These are phyloP conservation scores for Sarcophaga subvicina DNA, from an alignment of 2,888 invertebrate genomes.

Conservation along the genomic window DNA sequence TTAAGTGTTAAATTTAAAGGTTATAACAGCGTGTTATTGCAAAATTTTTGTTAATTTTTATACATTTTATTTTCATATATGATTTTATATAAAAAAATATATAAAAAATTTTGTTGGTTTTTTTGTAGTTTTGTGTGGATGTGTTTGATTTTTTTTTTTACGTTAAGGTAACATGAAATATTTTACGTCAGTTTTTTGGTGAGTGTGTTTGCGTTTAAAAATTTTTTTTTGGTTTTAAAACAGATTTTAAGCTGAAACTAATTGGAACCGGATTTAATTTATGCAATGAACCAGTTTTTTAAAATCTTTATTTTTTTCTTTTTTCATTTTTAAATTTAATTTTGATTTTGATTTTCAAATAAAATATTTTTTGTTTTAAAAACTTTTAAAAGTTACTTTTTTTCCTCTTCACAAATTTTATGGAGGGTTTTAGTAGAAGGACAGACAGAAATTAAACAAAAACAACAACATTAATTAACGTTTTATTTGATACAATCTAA, in stretches of 20 bases:
- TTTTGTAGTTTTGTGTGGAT: neutral
- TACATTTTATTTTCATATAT: constrained; percentile 30
- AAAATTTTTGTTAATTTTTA: constrained; percentile 44
- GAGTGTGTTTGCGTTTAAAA: constrained; percentile 17
- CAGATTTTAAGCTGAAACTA: constrained; percentile 44
- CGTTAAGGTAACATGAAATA: neutral
- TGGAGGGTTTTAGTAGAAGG: neutral
- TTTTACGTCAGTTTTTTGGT: constrained; percentile 2
- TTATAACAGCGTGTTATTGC: constrained; percentile 60
- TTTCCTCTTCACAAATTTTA: constrained; percentile 4
- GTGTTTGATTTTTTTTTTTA: constrained; percentile 2
- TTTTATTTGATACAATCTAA: too few relatives aligned
- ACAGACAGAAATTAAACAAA: neutral
- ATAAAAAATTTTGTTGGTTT: constrained; percentile 5
- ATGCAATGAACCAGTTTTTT: constrained; percentile 79
- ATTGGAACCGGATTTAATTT: constrained; percentile 74
- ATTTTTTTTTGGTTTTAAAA: constrained; percentile 27
- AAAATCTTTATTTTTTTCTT: constrained; percentile 35
- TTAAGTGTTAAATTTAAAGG: constrained; percentile 64
- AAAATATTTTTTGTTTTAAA: constrained; percentile 2
- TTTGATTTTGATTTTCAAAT: neutral
- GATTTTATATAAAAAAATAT: too few relatives aligned
- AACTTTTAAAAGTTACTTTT: constrained; percentile 7
- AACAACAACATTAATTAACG: neutral
- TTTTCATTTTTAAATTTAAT: neutral